These are phyloP conservation scores for Thalpophila matura DNA, from an alignment of 2,888 invertebrate species.

Conservation along the genomic window DNA sequence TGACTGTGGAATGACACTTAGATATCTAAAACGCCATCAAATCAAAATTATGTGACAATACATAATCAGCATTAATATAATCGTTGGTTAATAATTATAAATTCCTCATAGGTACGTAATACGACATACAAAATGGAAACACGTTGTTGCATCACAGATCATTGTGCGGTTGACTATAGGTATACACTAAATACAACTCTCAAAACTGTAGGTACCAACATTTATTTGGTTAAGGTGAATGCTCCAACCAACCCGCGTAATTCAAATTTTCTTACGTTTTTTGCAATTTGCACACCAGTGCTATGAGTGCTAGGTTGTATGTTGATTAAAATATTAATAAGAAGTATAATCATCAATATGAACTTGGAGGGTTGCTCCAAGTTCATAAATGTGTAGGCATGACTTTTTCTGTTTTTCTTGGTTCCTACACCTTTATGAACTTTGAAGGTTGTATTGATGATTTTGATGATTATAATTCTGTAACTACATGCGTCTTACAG, in stretches of 20 bases:
- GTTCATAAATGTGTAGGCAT: no score
- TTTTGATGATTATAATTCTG: conserved; percentile 3
- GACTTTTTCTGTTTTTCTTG: no score
- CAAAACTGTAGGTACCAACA: conserved; percentile 3
- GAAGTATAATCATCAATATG: no score
- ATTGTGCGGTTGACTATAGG: conserved; percentile 12
- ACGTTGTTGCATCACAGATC: conserved; percentile 1
- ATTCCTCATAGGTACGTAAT: conserved; percentile 5
- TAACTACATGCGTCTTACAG: conserved; percentile 1
- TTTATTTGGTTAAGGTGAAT: conserved; percentile 7
- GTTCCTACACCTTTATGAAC: no score
- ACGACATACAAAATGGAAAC: conserved; percentile 2
- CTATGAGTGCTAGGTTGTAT: no score
- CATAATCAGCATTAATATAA: conserved; percentile 5
- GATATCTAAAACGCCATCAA: conserved; percentile 6
- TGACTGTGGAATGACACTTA: conserved; percentile 8
- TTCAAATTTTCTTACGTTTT: no score
- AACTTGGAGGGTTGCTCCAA: no score
- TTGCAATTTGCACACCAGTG: no score
- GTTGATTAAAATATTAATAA: no score
- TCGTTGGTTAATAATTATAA: conserved; percentile 9
- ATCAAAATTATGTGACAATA: no score
- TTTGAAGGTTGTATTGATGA: no score
- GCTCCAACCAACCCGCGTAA: conserved; percentile 12
- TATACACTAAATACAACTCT: conserved; percentile 11